Percentiles rank a stretch among this genome's conserved stretches.
Evolutionary conservation across 2,113 vertebrate species (phyloP).

Genomic region (Anhinga rufa): DNA sequence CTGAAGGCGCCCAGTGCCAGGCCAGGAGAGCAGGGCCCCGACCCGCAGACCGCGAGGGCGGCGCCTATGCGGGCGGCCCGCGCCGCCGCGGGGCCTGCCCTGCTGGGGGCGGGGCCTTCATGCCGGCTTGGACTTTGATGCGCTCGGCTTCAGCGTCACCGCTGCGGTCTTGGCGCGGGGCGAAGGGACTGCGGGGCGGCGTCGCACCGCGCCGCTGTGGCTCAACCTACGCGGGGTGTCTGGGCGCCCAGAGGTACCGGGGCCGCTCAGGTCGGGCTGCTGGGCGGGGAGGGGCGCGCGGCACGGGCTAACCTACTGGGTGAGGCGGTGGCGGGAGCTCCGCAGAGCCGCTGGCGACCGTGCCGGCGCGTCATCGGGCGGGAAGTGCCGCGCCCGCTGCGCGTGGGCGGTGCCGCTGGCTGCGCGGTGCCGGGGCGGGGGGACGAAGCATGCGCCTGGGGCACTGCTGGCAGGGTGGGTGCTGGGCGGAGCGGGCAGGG

Average conservation of each 20-base stretch:
- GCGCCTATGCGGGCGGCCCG: accelerated
- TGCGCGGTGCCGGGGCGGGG: accelerated
- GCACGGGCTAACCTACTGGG: too few species aligned
- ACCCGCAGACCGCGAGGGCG: accelerated
- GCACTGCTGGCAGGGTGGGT: too few species aligned
- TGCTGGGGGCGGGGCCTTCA: neutral
- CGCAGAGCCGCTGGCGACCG: neutral
- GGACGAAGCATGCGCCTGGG: neutral
- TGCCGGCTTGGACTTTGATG: neutral
- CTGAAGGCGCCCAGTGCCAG: neutral
- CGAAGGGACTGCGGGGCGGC: neutral
- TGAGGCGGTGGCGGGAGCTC: too few species aligned
- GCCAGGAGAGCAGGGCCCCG: too few species aligned
- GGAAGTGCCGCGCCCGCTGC: neutral
- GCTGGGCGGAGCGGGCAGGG: neutral
- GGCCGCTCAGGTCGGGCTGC: neutral
- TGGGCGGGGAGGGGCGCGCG: too few species aligned
- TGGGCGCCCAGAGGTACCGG: too few species aligned
- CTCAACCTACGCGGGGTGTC: too few species aligned
- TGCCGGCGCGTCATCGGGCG: too few species aligned
- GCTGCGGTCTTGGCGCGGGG: neutral
- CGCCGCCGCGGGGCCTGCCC: neutral
- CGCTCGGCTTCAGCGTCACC: accelerated
- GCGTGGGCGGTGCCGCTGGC: too few species aligned
- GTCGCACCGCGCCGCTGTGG: neutral